Base-by-base conservation (phyloP, 2,797 vertebrate species). In the Philypnodon macrostomus region DNA sequence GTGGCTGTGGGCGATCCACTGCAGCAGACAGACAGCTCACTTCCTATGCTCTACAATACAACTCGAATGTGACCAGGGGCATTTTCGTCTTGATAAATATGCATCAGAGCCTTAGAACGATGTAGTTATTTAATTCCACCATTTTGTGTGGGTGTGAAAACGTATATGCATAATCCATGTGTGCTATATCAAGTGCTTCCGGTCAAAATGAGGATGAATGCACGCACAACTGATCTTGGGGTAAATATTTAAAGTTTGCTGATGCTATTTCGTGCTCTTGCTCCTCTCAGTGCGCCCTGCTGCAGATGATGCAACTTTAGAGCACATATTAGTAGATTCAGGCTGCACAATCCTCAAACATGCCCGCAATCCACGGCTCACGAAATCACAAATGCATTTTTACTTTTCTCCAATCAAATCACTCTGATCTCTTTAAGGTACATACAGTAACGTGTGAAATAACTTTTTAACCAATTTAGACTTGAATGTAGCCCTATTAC, bases 141-240 rank as follows among this genome's bases (percentile, higher is more conserved):
- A 77, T 85, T 88, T 81, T 87, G 85, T 83, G 85, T 89, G 77
- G 85, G 87, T 79, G 87, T 86, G 72, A 70, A 84, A 85, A 85
- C 87, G 84, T 86, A 83, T 87, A 75, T 84, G 79, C 47, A 69
- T 85, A 86, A 86, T 88, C 83, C 75, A 65, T 75, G 71, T 83
- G 73, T 85, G 80, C 66, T 84, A 77, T 83, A 77, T 83, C 58
- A 53, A n/a, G 35, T 53, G 80, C 86, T 89, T 70, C 79, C 81
- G 84, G 86, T 88, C 83, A 88, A 76, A 78, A 79, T 48, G 53
- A 70, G 76, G 76, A 86, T 87, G 79, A 84, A 87, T 88, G 11
- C 63, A 49, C 46, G 57, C 35, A 53, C 66, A 18, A 7, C 56
- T 50, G 41, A 63, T 63, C 50, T 40, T 67, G 72, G 60, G 67